Evolutionary conservation across 1,140 invertebrate species (phyloP).

Genomic region (Drosophila navojoa): DNA sequence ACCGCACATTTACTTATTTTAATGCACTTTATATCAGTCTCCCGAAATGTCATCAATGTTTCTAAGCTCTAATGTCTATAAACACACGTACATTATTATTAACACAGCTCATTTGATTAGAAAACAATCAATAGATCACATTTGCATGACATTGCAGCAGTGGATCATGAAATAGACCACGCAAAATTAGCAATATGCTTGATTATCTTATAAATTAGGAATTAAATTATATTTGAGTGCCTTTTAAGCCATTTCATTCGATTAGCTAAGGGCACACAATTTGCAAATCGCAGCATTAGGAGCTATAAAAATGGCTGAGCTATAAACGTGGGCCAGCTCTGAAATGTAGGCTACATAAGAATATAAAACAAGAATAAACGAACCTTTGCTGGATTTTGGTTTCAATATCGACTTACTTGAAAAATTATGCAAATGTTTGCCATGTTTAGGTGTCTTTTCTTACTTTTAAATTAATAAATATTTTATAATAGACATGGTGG

Average conservation of each 20-base stretch:
- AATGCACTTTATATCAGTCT: too few relatives aligned
- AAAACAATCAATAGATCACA: not conserved
- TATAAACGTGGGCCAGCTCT: not conserved
- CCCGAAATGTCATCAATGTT: too few relatives aligned
- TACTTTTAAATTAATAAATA: too few relatives aligned
- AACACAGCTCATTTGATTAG: not conserved
- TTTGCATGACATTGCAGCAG: not conserved
- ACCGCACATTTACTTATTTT: too few relatives aligned
- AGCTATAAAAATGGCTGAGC: not conserved
- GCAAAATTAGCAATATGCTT: constrained; percentile 5
- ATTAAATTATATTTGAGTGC: constrained; percentile 18
- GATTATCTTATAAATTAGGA: constrained; percentile 21
- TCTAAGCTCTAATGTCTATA: too few relatives aligned
- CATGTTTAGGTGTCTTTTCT: not conserved
- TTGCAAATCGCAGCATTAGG: not conserved
- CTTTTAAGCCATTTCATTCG: not conserved
- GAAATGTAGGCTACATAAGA: constrained; percentile 1
- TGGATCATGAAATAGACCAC: not conserved
- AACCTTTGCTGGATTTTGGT: not conserved
- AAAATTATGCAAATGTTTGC: not conserved
- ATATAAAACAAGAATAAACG: not conserved
- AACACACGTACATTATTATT: too few relatives aligned
- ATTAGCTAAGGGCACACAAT: constrained; percentile 1
- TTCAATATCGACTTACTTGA: not conserved
- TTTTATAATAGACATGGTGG: too few relatives aligned